Evolutionary conservation across 2,113 vertebrate species (phyloP).

Genomic region (Gavialis gangeticus): DNA sequence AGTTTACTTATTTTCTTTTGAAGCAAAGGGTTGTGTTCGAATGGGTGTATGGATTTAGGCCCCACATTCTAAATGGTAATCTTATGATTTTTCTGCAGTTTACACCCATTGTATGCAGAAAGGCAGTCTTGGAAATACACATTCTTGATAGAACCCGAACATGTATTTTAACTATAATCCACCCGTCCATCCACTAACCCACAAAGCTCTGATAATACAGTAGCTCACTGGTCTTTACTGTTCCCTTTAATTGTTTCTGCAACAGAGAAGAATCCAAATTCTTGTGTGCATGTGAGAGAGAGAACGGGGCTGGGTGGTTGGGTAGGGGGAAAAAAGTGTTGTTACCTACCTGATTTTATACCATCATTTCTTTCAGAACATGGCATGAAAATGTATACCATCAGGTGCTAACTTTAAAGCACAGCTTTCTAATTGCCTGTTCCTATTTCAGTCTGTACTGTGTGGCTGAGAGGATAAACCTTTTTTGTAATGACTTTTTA

Average conservation of each 20-base stretch:
- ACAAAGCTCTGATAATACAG: slow-evolving; percentile 1
- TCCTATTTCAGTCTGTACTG: slow-evolving; percentile 53
- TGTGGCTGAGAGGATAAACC: slow-evolving; percentile 67
- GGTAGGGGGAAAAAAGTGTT: too few relatives aligned
- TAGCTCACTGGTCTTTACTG: slow-evolving; percentile 18
- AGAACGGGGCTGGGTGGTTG: too few relatives aligned
- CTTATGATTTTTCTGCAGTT: background rate
- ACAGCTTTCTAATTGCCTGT: slow-evolving; percentile 71
- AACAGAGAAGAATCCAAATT: slow-evolving; percentile 20
- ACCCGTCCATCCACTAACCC: slow-evolving; percentile 49
- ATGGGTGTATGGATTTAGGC: background rate
- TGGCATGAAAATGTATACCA: slow-evolving; percentile 16
- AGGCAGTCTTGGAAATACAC: background rate
- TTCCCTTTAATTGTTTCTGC: slow-evolving; percentile 23
- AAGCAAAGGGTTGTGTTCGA: background rate
- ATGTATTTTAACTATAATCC: slow-evolving; percentile 21
- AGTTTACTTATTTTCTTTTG: background rate
- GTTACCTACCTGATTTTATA: slow-evolving; percentile 15
- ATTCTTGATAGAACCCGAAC: slow-evolving; percentile 34
- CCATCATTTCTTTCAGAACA: slow-evolving; percentile 51
- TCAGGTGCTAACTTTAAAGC: slow-evolving; percentile 57
- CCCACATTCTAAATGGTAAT: background rate
- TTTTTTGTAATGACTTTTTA: slow-evolving; percentile 73
- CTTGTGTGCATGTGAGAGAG: background rate
- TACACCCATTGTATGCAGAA: background rate